Conservation (phyloP, 2,888 invertebrate genomes). For the Philereme vetulata region DNA sequence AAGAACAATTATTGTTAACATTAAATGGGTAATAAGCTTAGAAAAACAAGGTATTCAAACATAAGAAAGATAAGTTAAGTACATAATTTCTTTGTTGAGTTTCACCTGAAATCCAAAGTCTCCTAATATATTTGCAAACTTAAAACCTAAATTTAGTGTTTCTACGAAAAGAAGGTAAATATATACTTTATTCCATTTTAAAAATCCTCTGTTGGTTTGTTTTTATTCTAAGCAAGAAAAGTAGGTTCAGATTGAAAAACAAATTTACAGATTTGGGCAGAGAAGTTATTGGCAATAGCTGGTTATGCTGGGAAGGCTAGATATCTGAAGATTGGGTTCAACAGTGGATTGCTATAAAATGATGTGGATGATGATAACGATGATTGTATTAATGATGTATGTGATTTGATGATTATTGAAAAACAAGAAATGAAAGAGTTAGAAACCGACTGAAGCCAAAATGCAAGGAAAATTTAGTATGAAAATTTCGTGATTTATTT, state of each 20-base stretch:
- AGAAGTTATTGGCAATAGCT: neutral
- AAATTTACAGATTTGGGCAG: neutral
- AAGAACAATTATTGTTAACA: conserved; percentile 42
- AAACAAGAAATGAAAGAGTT: too few species aligned
- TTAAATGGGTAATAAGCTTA: neutral
- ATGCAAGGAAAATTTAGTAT: too few species aligned
- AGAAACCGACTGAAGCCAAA: too few species aligned
- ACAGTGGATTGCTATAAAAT: too few species aligned
- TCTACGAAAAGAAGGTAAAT: too few species aligned
- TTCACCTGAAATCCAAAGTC: neutral
- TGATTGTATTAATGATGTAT: too few species aligned
- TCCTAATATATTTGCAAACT: too few species aligned
- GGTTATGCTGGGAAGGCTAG: neutral
- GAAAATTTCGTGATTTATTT: too few species aligned
- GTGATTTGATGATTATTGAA: too few species aligned
- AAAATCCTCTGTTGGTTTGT: neutral
- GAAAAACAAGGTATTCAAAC: neutral
- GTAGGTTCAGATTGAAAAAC: neutral
- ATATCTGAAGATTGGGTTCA: too few species aligned
- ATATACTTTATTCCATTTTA: neutral
- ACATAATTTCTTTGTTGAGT: neutral
- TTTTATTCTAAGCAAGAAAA: neutral
- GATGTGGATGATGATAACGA: too few species aligned
- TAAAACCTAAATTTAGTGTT: too few species aligned
- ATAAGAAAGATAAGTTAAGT: neutral